These are phyloP conservation scores for Catharus fuscescens DNA, from an alignment of 2,113 vertebrate species.

Conservation along the genomic window DNA sequence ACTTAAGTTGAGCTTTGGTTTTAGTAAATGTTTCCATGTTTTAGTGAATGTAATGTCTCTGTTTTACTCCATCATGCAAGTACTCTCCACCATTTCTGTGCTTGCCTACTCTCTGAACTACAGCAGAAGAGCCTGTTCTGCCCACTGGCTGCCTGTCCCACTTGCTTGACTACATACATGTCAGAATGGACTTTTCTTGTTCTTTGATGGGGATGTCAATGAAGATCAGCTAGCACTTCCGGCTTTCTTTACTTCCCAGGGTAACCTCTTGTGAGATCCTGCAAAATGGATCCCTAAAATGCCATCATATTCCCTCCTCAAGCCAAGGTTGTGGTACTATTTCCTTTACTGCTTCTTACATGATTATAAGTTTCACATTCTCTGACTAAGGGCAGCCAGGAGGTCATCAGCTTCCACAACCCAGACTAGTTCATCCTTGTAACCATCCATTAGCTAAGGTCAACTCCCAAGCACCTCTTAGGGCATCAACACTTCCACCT, in stretches of 20 bases:
- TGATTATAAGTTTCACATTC: neutral
- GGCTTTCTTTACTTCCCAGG: neutral
- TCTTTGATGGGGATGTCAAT: neutral
- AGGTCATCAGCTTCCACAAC: neutral
- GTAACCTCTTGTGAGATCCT: neutral
- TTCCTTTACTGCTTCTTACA: neutral
- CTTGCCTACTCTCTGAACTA: neutral
- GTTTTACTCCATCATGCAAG: neutral
- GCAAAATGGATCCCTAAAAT: neutral
- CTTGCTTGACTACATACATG: neutral
- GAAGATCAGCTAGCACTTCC: neutral
- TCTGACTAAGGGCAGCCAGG: neutral
- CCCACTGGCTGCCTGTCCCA: fast-evolving
- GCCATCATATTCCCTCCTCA: neutral
- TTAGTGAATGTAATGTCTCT: neutral
- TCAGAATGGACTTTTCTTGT: neutral
- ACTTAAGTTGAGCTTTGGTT: neutral
- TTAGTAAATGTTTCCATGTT: neutral
- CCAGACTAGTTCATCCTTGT: neutral
- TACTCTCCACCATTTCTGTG: neutral
- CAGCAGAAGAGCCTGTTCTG: neutral
- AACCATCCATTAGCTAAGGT: neutral
- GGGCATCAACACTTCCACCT: neutral
- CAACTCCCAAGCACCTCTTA: neutral
- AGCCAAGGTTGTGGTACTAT: neutral